phyloP scores from a whole-genome alignment of 2,888 invertebrate species.

The Lymantria monacha region DNA sequence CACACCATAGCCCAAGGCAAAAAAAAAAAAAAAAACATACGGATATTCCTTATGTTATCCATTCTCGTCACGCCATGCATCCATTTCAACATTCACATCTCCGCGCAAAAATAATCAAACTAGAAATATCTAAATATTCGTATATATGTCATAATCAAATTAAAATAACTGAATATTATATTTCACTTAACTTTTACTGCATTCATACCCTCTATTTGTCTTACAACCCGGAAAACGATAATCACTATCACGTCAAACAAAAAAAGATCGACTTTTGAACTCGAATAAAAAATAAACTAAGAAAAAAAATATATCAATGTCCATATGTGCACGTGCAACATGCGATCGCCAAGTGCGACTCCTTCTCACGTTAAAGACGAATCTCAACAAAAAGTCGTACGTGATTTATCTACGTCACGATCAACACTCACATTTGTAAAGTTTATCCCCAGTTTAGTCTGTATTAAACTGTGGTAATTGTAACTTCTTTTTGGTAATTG shows the following conservation, averaged over 20 bases:
- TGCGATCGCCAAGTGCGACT: conserved; percentile 47
- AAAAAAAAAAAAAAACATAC: too few relatives aligned
- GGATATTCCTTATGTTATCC: too few relatives aligned
- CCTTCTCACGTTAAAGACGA: conserved; percentile 60
- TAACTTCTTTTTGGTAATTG: not conserved
- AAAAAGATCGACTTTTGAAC: conserved; percentile 30
- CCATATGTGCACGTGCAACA: conserved; percentile 52
- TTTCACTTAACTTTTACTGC: too few relatives aligned
- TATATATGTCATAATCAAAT: too few relatives aligned
- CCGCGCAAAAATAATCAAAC: too few relatives aligned
- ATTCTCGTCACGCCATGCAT: too few relatives aligned
- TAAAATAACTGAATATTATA: too few relatives aligned
- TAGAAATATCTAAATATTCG: too few relatives aligned
- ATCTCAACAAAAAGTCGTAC: conserved; percentile 43
- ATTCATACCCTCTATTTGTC: conserved; percentile 1
- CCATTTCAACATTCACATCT: too few relatives aligned
- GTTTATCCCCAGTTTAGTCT: conserved; percentile 22
- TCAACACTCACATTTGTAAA: conserved; percentile 33
- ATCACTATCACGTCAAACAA: conserved; percentile 16
- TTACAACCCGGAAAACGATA: conserved; percentile 8
- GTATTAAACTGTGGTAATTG: too few relatives aligned
- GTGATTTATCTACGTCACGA: conserved; percentile 59
- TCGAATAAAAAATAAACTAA: conserved; percentile 21
- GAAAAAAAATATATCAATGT: conserved; percentile 37
- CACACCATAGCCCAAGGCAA: too few relatives aligned